Conservation (phyloP, 2,888 invertebrate species). For the Nebria salina region DNA sequence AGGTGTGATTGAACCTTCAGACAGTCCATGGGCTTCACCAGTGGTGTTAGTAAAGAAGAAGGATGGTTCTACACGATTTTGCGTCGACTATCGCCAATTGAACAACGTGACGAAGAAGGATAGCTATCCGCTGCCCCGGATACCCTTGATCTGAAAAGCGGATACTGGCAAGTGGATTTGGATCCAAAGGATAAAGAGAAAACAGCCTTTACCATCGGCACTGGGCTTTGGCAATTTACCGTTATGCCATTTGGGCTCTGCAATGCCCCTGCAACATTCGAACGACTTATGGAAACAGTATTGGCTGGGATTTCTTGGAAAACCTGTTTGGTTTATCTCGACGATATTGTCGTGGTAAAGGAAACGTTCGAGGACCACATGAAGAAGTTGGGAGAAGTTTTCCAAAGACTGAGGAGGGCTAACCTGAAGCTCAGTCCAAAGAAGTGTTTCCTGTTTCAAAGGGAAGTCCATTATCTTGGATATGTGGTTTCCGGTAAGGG, state of each 20-base stretch:
- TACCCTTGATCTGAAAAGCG: background rate
- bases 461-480: background rate
- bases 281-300: constrained; percentile 34
- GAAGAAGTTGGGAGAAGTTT: background rate
- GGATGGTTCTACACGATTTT: constrained; percentile 46
- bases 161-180: background rate
- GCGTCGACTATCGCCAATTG: constrained; percentile 26
- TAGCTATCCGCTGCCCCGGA: too few relatives aligned
- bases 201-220: constrained; percentile 13
- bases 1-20: constrained; percentile 12
- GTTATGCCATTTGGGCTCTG: background rate
- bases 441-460: constrained; percentile 4
- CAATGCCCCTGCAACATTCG: constrained; percentile 17
- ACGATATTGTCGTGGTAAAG: constrained; percentile 41
- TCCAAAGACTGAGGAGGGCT: background rate
- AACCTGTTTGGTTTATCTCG: constrained; percentile 36
- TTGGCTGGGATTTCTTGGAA: constrained; percentile 28
- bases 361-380: constrained; percentile 35
- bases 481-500: constrained; percentile 11
- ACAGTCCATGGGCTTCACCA: constrained; percentile 34
- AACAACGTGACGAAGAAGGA: background rate
- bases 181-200: background rate
- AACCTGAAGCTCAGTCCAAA: background rate
- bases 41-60: constrained; percentile 38
- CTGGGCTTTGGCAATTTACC: background rate